phyloP scores from a whole-genome alignment of 2,888 invertebrate genomes.

The Quadriops clusia region DNA sequence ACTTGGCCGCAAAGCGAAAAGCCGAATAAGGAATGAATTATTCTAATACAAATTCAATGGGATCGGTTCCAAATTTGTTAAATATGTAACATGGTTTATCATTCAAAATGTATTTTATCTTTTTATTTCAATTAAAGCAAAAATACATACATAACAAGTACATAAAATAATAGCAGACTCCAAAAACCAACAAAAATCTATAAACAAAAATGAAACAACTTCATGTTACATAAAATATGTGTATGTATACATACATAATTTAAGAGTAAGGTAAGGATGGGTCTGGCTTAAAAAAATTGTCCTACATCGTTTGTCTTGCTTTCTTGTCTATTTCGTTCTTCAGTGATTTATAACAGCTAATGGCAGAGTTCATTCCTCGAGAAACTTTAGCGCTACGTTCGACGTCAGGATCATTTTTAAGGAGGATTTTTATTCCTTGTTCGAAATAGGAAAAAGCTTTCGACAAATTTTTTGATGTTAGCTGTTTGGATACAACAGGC shows the following conservation, averaged over 20 bases:
- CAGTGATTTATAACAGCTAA: constrained; percentile 18
- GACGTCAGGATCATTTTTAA: constrained; percentile 16
- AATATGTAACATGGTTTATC: constrained; percentile 14
- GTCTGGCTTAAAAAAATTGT: constrained; percentile 14
- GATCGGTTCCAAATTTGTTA: constrained; percentile 14
- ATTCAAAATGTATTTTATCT: constrained; percentile 12
- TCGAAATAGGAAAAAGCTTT: constrained; percentile 16
- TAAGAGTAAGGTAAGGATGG: constrained; percentile 5
- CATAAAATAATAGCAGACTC: constrained; percentile 5
- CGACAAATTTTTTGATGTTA: constrained; percentile 17
- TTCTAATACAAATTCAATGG: constrained; percentile 13
- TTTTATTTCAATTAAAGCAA: constrained; percentile 12
- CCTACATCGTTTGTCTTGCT: constrained; percentile 16
- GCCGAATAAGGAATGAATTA: constrained; percentile 8
- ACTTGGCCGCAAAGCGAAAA: no score
- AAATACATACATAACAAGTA: constrained; percentile 10
- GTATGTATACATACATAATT: no score
- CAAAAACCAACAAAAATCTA: constrained; percentile 7
- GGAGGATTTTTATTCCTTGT: constrained; percentile 16
- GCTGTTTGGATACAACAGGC: constrained; percentile 14
- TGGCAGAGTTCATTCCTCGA: constrained; percentile 17
- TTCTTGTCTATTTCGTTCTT: constrained; percentile 16
- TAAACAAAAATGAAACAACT: constrained; percentile 11
- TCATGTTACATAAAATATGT: constrained; percentile 12
- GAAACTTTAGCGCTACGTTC: constrained; percentile 16